Evolutionary conservation across 2,113 vertebrate genomes (phyloP), one percentile per base, ranked within the genome.

Genomic region (Pseudorectes ferrugineus): DNA sequence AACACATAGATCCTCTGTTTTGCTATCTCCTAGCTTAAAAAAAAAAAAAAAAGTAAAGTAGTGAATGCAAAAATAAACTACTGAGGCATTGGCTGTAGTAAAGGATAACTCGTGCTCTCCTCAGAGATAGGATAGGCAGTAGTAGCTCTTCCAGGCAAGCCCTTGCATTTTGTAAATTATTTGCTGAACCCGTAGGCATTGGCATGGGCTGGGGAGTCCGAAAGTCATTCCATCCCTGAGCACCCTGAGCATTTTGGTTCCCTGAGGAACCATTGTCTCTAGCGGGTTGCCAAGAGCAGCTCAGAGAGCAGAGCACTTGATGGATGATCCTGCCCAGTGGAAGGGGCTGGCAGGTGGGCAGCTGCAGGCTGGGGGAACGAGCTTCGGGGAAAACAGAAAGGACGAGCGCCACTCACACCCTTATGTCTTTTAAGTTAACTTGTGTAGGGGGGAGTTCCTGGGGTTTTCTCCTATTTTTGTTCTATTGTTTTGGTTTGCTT

Each of bases 281-380:
- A 2, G 2, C 5, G 45, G 62, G 38, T 7, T 63, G 58, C 58
- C 51, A 8, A 13, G 61, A 76, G 63, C 67, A 26, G 36, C n/a
- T 45, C 0, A 1, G 51, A 26, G 42, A 76, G 75, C 45, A 17
- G 79, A 49, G 48, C 0, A 0, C 21, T 10, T 3, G 31, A 2
- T 43, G 71, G 49, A 3, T 61, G 49, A n/a, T 18, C 0, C 10
- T 85, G 43, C 21, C 36, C 0, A 0, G 10, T 23, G 63, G 29
- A 46, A 67, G 1, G 10, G 31, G n/a, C 25, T 0, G 6, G 42
- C 51, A 29, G 59, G 35, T 14, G 25, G 33, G 46, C 21, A 45
- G n/a, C 59, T 70, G 51, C 2, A 2, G 38, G 33, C 26, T 40
- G 38, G 21, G 38, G 38, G 18, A 48, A 17, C 15, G 43, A 21